Evolutionary conservation across 2,888 invertebrate genomes (phyloP).

Genomic region (Hypolimnas misippus): DNA sequence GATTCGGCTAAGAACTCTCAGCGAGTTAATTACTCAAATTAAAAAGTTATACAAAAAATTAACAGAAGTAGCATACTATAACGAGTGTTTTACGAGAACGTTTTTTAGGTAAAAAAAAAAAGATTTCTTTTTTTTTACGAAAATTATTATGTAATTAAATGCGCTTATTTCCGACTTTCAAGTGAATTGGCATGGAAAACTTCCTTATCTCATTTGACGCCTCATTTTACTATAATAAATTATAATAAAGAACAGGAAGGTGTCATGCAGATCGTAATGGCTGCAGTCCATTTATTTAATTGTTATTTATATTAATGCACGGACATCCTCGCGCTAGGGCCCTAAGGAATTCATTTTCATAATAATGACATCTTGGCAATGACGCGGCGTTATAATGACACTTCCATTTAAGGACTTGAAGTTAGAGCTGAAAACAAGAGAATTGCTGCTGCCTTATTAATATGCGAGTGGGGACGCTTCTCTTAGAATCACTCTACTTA

Average conservation of each 20-base stretch:
- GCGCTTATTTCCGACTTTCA: too few relatives aligned
- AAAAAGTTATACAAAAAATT: background rate
- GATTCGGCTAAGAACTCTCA: background rate
- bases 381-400: slow-evolving; percentile 18
- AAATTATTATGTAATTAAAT: too few relatives aligned
- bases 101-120: too few relatives aligned
- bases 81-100: background rate
- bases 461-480: slow-evolving; percentile 19
- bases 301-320: slow-evolving; percentile 29
- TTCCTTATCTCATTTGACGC: too few relatives aligned
- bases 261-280: slow-evolving; percentile 16
- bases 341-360: slow-evolving; percentile 31
- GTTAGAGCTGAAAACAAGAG: slow-evolving; percentile 15
- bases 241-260: background rate
- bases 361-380: slow-evolving; percentile 26
- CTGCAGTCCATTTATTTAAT: slow-evolving; percentile 23
- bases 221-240: too few relatives aligned
- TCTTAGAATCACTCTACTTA: background rate
- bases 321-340: background rate
- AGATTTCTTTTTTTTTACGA: too few relatives aligned
- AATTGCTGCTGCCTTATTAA: slow-evolving; percentile 27
- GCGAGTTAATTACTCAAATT: slow-evolving; percentile 5
- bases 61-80: background rate
- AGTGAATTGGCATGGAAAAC: too few relatives aligned
- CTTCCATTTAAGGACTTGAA: slow-evolving; percentile 20